phyloP scores from a whole-genome alignment of 2,113 vertebrate genomes.

The Eolophus roseicapilla region DNA sequence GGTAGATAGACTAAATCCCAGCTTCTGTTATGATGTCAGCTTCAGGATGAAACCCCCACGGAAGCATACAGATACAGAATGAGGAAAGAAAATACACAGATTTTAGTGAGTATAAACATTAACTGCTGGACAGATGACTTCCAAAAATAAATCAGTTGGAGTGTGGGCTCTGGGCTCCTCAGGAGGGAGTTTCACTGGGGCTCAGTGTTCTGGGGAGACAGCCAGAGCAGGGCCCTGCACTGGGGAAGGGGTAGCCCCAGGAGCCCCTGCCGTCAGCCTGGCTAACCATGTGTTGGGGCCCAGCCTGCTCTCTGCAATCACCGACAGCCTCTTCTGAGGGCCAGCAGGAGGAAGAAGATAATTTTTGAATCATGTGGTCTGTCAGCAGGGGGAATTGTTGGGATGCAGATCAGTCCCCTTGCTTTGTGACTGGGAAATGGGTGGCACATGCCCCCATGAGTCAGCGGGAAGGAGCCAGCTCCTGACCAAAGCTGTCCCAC shows the following conservation, averaged over 20 bases:
- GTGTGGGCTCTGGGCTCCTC: background rate
- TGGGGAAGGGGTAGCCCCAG: background rate
- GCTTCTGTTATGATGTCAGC: background rate
- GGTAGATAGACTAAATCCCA: background rate
- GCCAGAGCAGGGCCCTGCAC: fast-evolving
- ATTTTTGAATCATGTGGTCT: background rate
- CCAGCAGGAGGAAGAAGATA: background rate
- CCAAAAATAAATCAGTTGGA: background rate
- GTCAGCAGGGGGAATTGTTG: background rate
- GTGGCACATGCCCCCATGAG: background rate
- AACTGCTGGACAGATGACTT: background rate
- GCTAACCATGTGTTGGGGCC: fast-evolving
- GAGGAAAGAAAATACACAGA: background rate
- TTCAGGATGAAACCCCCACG: background rate
- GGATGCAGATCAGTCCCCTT: background rate
- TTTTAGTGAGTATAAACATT: background rate
- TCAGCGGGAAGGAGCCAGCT: background rate
- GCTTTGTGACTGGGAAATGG: background rate
- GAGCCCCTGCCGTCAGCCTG: background rate
- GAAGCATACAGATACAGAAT: background rate
- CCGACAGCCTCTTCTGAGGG: fast-evolving
- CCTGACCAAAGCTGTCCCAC: background rate
- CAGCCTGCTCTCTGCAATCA: fast-evolving
- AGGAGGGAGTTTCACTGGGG: background rate
- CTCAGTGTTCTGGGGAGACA: background rate